These are phyloP conservation scores for Ptychodera flava DNA, from an alignment of 35 echinoderm and acorn worm genomes.

Conservation along the genomic window DNA sequence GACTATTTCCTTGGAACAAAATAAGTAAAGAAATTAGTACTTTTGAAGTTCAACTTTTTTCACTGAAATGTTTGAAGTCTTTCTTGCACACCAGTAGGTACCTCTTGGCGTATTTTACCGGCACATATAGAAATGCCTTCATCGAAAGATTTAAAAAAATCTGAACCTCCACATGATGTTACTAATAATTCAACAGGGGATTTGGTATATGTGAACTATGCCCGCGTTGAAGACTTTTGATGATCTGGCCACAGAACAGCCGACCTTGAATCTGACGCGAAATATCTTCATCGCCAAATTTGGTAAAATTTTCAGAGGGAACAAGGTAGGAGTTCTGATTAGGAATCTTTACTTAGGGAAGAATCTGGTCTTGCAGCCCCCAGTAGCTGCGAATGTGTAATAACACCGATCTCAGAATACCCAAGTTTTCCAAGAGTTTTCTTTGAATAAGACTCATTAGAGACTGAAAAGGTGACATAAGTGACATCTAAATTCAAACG, in stretches of 20 bases:
- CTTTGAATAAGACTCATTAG: too few species aligned
- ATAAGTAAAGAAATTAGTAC: background rate
- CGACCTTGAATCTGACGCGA: background rate
- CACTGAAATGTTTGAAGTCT: slow-evolving; percentile 7
- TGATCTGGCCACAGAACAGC: background rate
- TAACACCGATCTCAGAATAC: too few species aligned
- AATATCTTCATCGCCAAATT: slow-evolving; percentile 11
- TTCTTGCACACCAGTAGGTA: background rate
- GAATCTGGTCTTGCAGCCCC: too few species aligned
- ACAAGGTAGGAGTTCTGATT: background rate
- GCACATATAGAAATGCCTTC: background rate
- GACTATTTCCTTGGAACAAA: slow-evolving; percentile 5
- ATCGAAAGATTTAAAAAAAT: background rate
- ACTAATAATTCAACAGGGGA: background rate
- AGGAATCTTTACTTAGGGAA: too few species aligned
- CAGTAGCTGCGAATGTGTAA: too few species aligned
- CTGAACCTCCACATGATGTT: background rate
- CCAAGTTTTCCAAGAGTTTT: too few species aligned
- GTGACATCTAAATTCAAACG: too few species aligned
- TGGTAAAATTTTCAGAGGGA: slow-evolving; percentile 2
- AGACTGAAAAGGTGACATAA: too few species aligned
- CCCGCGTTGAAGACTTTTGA: background rate
- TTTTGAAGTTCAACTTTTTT: slow-evolving; percentile 37
- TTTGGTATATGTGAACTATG: slow-evolving; percentile 2
- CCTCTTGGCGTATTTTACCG: background rate